Base-by-base conservation (phyloP, 37 sponge, comb jelly and placozoan species). In the Tethya wilhelma region DNA sequence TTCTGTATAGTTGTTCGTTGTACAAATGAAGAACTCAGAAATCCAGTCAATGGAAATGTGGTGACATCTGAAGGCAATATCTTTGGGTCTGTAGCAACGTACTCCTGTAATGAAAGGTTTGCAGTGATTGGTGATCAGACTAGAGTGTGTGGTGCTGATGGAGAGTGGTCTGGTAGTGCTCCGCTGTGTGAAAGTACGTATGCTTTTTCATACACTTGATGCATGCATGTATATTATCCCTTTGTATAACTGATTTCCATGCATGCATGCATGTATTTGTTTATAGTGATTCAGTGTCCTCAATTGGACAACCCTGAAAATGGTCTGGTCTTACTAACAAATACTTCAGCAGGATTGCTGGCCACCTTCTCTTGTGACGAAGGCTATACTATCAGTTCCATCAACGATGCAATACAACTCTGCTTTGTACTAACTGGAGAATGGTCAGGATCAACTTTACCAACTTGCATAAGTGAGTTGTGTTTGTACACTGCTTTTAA, bases 381-480 rank as follows among this genome's bases (percentile, higher is more conserved):
- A 20, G 87, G 84, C 29, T 86, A 31, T 53, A 38, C 55, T 0
- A 64, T 91, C 53, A n/a, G n/a, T n/a, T n/a, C n/a, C n/a, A 49
- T 45, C 7, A 87, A 87, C 1, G 22, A 73, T 14, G 55, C 68
- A 0, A 60, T 39, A 0, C 25, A 80, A 4, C 25, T 4, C 11
- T 91, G 92, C 57, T n/a, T n/a, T n/a, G 60, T 45, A 49, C 8
- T 33, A 23, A 78, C 44, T 64, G 87, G 87, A n/a, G 0, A 67
- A 39, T 91, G 92, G 92, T 41, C 66, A 30, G 79, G 84, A 59
- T 0, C 7, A n/a, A n/a, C n/a, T 2, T 80, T 55, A 7, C 92
- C 92, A 53, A 68, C 71, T 39, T 91, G 92, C 64, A n/a, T 5
- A 57, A 60, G 88, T 87, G n/a, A n/a, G n/a, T n/a, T n/a, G n/a